A percentile compares a stretch with the other conserved stretches of the same genome.
Conservation (phyloP, 2,113 vertebrate species). For the Eudyptes chrysolophus region DNA sequence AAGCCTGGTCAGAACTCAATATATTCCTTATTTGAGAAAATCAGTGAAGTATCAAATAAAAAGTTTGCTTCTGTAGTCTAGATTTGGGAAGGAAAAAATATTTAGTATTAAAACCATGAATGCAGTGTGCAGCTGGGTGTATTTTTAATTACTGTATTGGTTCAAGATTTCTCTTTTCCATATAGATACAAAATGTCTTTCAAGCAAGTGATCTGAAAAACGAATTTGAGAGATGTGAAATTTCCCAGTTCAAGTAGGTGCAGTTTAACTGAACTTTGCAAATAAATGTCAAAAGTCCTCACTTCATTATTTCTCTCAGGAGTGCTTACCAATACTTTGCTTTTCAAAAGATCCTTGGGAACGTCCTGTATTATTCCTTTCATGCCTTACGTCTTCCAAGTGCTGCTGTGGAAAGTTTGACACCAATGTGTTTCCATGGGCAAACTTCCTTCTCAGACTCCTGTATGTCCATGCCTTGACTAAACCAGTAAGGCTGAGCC, state of each 20-base stretch:
- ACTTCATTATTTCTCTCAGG: not conserved
- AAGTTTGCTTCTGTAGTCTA: not conserved
- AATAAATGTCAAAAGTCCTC: not conserved
- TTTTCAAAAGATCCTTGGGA: not conserved
- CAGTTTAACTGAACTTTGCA: not conserved
- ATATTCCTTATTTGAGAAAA: not conserved
- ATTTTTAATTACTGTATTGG: not conserved
- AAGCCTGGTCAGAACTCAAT: not conserved
- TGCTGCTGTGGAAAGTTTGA: not conserved
- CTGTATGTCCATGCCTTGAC: not conserved
- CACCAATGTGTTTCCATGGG: not conserved
- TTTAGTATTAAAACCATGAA: not conserved
- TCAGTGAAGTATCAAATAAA: not conserved
- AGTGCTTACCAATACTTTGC: not conserved
- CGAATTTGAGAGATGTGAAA: conserved; percentile 60
- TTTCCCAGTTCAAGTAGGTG: conserved; percentile 76
- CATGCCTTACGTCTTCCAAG: not conserved
- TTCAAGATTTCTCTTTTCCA: not conserved
- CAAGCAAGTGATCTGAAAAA: conserved; percentile 68
- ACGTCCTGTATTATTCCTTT: not conserved
- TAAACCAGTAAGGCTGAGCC: not conserved
- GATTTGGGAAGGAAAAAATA: not conserved
- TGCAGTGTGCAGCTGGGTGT: not conserved
- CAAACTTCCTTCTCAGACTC: not conserved
- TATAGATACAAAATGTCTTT: conserved; percentile 72